Percentiles rank a stretch among this genome's conserved stretches.
Evolutionary conservation across 1,140 invertebrate genomes (phyloP).

Genomic region (Cotesia typhae): DNA sequence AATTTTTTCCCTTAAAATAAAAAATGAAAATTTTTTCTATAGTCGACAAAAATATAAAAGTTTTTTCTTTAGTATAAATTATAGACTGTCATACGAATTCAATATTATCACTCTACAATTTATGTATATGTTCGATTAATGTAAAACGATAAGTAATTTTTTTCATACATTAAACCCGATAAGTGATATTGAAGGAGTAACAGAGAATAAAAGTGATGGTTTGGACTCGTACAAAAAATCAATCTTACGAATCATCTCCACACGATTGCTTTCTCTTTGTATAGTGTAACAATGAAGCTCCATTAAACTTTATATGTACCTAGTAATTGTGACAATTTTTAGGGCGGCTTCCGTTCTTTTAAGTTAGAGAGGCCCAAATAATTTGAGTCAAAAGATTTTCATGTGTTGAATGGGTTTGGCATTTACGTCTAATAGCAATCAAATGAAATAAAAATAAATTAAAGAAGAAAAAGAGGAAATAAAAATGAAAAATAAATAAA

Average conservation of each 20-base stretch:
- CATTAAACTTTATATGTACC: slow-evolving; percentile 7
- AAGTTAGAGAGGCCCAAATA: neutral
- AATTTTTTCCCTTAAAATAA: no score
- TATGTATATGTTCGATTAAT: neutral
- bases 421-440: neutral
- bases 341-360: neutral
- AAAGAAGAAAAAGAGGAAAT: neutral
- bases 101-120: neutral
- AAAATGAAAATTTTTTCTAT: no score
- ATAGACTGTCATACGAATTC: no score
- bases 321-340: neutral
- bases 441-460: neutral
- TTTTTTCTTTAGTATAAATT: no score
- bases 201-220: neutral
- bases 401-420: slow-evolving; percentile 2
- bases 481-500: slow-evolving; percentile 1
- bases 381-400: neutral
- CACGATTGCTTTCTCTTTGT: neutral
- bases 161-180: neutral
- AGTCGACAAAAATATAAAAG: no score
- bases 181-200: neutral
- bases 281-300: neutral
- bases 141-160: no score
- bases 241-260: slow-evolving; percentile 11
- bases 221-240: neutral